Evolutionary conservation across 2,888 invertebrate genomes (phyloP), one percentile per base, ranked within the genome.

Genomic region (Bombylius discolor): DNA sequence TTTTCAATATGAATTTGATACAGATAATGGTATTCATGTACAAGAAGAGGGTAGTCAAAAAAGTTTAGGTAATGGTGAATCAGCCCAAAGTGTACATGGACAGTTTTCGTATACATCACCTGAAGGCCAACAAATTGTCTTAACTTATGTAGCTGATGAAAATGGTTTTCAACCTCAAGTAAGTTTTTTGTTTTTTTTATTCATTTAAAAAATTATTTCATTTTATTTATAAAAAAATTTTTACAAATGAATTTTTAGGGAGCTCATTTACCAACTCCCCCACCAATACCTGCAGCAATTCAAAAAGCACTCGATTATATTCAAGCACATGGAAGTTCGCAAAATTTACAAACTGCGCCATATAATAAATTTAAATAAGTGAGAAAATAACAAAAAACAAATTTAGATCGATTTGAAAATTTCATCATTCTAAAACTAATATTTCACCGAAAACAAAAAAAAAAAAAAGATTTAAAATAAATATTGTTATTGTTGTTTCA

Each of bases 11-110:
- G 83, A 80, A 85, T 85, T 81, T 67, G 88, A 89, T 76, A 83
- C 88, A n/a, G 87, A 84, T 58, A 89, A 89, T 67, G 87, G 87
- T 56, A 89, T 89, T 58, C 84, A 87, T 68, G 87, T 84, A 3
- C 83, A 89, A 68, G 89, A 89, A 73, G 70, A 81, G 23, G 89
- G 89, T 23, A 82, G 84, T 33, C 70, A 89, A 64, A 88, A 88
- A 75, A 84, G 87, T 61, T 74, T 79, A 5, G 78, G 78, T 60
- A 82, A 84, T 68, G 83, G 83, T 14, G 80, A 85, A 56, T 76
- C 82, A 65, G 82, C 82, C 23, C 70, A 86, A 81, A 84, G 85
- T 4, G 84, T 86, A 3, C 83, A 86, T 68, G 89, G 89, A 50
- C 83, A 83, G 48, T 87, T 81, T 67, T 81, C 86, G 0, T 89